phyloP scores from a whole-genome alignment of 2,113 vertebrate genomes.

The Phalacrocorax aristotelis region DNA sequence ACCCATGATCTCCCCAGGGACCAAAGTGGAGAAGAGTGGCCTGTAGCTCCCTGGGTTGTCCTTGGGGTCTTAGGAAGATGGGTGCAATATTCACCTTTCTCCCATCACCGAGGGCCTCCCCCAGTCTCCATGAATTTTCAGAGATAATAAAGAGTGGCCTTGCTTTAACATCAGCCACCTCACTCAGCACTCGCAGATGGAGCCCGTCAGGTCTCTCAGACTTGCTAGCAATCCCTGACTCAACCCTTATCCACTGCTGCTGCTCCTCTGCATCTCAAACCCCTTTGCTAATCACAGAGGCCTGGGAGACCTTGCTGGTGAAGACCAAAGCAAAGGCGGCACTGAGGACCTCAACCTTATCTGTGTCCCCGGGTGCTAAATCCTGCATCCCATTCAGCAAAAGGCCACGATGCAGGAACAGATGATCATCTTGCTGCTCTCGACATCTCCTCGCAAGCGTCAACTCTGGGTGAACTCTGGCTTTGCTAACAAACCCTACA shows the following conservation, averaged over 20 bases:
- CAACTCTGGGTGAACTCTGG: not conserved
- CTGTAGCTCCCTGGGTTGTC: not conserved
- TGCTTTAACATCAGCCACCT: not conserved
- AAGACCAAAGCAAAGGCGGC: not conserved
- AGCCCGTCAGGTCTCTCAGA: not conserved
- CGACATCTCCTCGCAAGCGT: not conserved
- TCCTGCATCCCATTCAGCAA: fast-evolving
- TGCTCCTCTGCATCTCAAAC: not conserved
- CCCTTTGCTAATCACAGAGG: not conserved
- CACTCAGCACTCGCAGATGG: not conserved
- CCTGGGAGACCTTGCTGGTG: not conserved
- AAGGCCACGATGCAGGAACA: fast-evolving
- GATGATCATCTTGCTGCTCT: not conserved
- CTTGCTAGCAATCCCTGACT: not conserved
- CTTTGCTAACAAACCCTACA: not conserved
- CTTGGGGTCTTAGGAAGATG: not conserved
- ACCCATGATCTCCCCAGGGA: not conserved
- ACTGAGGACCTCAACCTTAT: not conserved
- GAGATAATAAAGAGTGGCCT: not conserved
- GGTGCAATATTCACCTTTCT: not conserved
- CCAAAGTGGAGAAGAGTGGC: not conserved
- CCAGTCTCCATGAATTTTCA: not conserved
- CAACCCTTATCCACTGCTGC: fast-evolving
- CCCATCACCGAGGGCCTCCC: not conserved
- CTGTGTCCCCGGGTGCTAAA: not conserved